Evolutionary conservation across 2,797 vertebrate species (phyloP).

Genomic region (Limnodromus scolopaceus): DNA sequence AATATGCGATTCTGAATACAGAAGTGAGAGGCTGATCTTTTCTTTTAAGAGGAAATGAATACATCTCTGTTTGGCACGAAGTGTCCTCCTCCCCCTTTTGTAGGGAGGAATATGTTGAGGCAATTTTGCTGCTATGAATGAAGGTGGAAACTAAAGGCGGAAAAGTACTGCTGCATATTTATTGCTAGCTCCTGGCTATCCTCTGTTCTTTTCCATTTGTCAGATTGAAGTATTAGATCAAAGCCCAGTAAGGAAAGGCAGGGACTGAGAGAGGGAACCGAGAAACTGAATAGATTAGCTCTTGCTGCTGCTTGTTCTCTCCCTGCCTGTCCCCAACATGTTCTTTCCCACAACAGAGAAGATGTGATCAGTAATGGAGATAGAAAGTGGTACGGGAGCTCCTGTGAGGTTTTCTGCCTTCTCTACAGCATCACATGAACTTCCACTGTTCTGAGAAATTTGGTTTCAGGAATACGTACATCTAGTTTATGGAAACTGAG

Average conservation of each 20-base stretch:
- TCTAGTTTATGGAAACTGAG: background rate
- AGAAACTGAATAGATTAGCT: background rate
- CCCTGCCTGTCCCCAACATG: background rate
- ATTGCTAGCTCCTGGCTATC: conserved; percentile 23
- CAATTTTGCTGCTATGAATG: conserved; percentile 16
- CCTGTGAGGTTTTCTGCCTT: background rate
- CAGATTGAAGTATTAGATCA: background rate
- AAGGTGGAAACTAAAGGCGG: conserved; percentile 36
- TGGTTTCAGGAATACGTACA: background rate
- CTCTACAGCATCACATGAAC: background rate
- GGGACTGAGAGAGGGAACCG: background rate
- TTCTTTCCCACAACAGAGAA: background rate
- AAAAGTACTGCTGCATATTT: conserved; percentile 49
- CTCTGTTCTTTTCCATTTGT: conserved; percentile 18
- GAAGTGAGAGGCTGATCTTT: conserved; percentile 38
- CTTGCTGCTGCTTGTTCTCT: background rate
- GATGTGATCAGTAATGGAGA: background rate
- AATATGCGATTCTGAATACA: conserved; percentile 18
- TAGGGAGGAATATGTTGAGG: conserved; percentile 19
- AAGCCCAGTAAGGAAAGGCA: background rate
- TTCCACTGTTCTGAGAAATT: background rate
- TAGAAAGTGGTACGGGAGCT: background rate
- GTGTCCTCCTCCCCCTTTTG: conserved; percentile 5
- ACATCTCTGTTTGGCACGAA: conserved; percentile 14
- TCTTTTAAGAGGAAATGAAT: conserved; percentile 41